Evolutionary conservation across 2,888 invertebrate genomes (phyloP), one percentile per base, ranked within the genome.

Genomic region (Oscheius onirici): DNA sequence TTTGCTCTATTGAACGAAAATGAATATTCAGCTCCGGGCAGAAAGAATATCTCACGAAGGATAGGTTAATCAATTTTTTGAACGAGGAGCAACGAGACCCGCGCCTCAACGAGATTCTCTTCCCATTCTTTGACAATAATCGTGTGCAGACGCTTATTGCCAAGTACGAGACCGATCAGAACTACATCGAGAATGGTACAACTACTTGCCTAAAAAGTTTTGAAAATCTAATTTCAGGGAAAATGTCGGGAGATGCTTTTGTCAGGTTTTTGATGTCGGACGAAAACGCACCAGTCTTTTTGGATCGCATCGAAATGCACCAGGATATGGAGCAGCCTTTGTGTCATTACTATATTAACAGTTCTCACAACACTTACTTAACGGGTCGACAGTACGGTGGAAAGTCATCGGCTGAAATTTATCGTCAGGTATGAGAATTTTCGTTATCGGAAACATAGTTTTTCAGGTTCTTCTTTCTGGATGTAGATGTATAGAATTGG

Each of bases 181-280:
- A 80, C 46, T 86, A 86, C 73, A 82, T 85, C 43, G 82, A 77
- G 24, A 77, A 79, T 70, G 79, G 75, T 78, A 11, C 22, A 73
- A 26, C 8, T 34, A 34, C n/a, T n/a, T 10, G 11, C 2, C 26
- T 0, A 0, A 15, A 24, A 13, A 13, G n/a, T 13, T 15, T 28
- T 44, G n/a, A 10, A 8, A 63, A 20, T 8, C 6, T 20, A 24
- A 24, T 11, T 70, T 63, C 46, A 81, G 83, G 86, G n/a, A 86
- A 87, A 78, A 87, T 87, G 85, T 86, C 85, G 73, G 93, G 96
- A 89, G 97, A 97, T 89, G 97, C 97, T 44, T 92, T 99, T 83
- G 95, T 97, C 89, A 92, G 97, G 74, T 99, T 97, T 90, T 91
- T 99, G 80, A 99, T 99, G 96, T 97, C 97, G 0, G 99, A 99